Evolutionary conservation across 2,888 invertebrate genomes (phyloP), one percentile per base, ranked within the genome.

Genomic region (Plutella xylostella): DNA sequence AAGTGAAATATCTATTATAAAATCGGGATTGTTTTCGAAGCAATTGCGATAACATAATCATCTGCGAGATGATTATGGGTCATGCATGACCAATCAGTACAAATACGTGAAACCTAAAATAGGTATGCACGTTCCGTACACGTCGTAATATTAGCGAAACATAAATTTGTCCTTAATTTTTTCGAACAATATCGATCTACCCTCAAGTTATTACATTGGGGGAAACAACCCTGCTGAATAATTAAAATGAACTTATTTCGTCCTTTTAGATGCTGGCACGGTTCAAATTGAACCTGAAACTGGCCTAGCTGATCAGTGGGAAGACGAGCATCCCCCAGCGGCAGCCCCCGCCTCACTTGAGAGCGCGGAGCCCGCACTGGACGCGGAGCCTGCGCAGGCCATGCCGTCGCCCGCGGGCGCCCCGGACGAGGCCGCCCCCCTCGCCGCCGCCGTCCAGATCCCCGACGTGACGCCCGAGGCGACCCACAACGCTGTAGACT

Each of bases 11-110:
- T n/a, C n/a, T n/a, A n/a, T n/a, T n/a, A n/a, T n/a, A n/a, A n/a
- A n/a, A 4, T 45, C 47, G 45, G 17, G 34, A 42, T 47, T 43
- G 43, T 43, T 45, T 45, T 43, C 42, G 47, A 38, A 47, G 25
- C 43, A 44, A 45, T 35, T 4, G 4, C 18, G 37, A 17, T 19
- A 17, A 17, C 17, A 12, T 35, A 18, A 9, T 18, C 17, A 9
- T 17, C 17, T 35, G n/a, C 9, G 7, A 17, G 19, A 17, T 19
- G 18, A 9, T 35, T 35, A 4, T 18, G 15, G 7, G 7, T 9
- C 7, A 31, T 12, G 7, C 4, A 31, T 12, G n/a, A 6, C n/a
- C n/a, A n/a, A n/a, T n/a, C n/a, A n/a, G n/a, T 11, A 31, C 19
- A 7, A 37, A 28, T 22, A 17, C 18, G 19, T 31, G 22, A 12